Conservation (phyloP, 2,797 vertebrate genomes). For the Falco novaeseelandiae region DNA sequence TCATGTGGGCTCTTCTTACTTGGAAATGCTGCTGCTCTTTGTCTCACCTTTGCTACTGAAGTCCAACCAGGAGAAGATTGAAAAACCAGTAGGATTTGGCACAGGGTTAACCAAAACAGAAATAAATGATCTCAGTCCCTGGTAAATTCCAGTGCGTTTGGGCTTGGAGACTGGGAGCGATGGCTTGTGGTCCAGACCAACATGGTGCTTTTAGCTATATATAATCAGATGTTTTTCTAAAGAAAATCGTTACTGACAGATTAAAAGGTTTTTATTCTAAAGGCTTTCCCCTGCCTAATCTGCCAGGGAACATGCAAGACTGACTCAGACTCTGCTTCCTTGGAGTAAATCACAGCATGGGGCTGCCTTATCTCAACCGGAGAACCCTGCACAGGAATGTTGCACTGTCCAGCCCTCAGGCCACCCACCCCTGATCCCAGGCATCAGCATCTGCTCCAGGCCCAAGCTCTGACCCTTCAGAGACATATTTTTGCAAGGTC, state of each 20-base stretch:
- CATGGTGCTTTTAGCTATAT: neutral
- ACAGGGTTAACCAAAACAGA: neutral
- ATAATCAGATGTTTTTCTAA: neutral
- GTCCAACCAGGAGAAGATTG: neutral
- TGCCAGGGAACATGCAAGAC: neutral
- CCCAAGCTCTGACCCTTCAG: neutral
- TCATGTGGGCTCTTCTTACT: neutral
- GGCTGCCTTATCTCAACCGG: slow-evolving; percentile 47
- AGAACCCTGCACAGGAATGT: slow-evolving; percentile 23
- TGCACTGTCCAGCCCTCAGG: neutral
- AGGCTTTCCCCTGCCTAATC: neutral
- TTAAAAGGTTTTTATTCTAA: neutral
- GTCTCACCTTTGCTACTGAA: neutral
- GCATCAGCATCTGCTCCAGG: slow-evolving; percentile 15
- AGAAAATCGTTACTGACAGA: neutral
- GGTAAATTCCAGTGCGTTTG: rapidly evolving
- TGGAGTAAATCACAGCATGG: slow-evolving; percentile 2
- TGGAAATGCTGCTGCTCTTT: rapidly evolving
- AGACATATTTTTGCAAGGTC: neutral
- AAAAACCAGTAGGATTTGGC: neutral
- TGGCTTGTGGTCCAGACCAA: neutral
- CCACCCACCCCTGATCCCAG: slow-evolving; percentile 46
- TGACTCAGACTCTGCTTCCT: neutral
- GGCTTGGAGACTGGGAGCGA: neutral
- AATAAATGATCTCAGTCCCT: neutral